A percentile compares a stretch with the other conserved stretches of the same genome.
Evolutionary conservation across 1,140 invertebrate species (phyloP).

Genomic region (Camponotus floridanus): DNA sequence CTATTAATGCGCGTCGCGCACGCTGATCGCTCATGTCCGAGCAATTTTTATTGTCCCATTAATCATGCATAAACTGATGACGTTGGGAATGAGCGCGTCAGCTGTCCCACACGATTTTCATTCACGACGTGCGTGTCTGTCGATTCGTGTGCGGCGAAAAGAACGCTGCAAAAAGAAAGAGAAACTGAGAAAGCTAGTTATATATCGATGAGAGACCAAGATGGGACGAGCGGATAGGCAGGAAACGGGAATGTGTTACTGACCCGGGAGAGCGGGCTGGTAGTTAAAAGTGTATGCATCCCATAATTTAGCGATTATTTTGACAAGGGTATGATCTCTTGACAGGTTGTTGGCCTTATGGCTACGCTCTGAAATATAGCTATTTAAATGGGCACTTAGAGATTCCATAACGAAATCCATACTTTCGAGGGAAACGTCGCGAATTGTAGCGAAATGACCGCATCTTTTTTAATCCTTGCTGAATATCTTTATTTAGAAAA

Average conservation of each 20-base stretch:
- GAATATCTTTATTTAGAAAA: no score
- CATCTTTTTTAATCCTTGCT: not conserved
- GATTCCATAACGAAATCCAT: slow-evolving; percentile 72
- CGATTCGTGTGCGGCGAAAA: slow-evolving; percentile 49
- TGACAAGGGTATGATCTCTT: slow-evolving; percentile 85
- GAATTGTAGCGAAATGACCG: not conserved
- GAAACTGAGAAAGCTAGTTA: slow-evolving; percentile 58
- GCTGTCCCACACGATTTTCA: slow-evolving; percentile 69
- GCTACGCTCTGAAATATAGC: slow-evolving; percentile 79
- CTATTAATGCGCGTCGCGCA: slow-evolving; percentile 32
- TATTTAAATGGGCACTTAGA: slow-evolving; percentile 80
- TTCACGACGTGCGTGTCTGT: slow-evolving; percentile 36
- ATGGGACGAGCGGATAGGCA: slow-evolving; percentile 78
- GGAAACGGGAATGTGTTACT: slow-evolving; percentile 78
- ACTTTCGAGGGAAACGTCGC: slow-evolving; percentile 58
- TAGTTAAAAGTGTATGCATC: slow-evolving; percentile 81
- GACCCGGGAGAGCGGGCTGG: slow-evolving; percentile 72
- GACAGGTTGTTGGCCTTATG: slow-evolving; percentile 82
- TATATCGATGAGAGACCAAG: slow-evolving; percentile 59
- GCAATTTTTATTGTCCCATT: slow-evolving; percentile 72
- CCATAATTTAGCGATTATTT: slow-evolving; percentile 86
- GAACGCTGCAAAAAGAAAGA: slow-evolving; percentile 13
- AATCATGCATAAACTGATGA: slow-evolving; percentile 69
- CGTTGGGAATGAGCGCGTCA: slow-evolving; percentile 66
- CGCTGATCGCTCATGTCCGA: slow-evolving; percentile 38